Conservation (phyloP, 1,140 invertebrate species). For the Pectinophora gossypiella region DNA sequence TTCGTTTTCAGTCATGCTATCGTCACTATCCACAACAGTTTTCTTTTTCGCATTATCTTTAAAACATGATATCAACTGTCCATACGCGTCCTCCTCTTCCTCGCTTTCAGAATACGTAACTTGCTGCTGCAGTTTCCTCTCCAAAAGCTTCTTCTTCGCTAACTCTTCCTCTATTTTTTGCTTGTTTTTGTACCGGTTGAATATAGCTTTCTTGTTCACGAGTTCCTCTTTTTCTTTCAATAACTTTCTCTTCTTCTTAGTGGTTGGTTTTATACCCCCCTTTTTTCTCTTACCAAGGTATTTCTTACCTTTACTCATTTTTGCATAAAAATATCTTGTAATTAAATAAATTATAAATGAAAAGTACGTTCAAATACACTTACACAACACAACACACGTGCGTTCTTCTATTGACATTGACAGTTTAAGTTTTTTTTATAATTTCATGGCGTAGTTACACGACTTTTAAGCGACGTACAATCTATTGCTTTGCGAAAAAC, state of each 20-base stretch:
- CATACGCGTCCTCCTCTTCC: constrained; percentile 74
- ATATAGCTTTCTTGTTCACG: constrained; percentile 61
- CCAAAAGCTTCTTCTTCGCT: constrained; percentile 50
- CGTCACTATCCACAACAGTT: constrained; percentile 38
- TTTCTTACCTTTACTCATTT: constrained; percentile 48
- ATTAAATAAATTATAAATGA: too few species aligned
- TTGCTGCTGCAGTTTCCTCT: constrained; percentile 41
- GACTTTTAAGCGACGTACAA: too few species aligned
- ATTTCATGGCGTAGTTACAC: too few species aligned
- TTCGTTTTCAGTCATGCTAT: constrained; percentile 13
- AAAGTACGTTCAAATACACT: too few species aligned
- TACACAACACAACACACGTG: too few species aligned
- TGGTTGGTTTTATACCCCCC: constrained; percentile 23
- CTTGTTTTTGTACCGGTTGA: constrained; percentile 71
- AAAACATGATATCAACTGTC: constrained; percentile 77
- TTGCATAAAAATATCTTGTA: background rate
- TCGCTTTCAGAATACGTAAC: constrained; percentile 61
- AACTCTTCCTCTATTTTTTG: constrained; percentile 63
- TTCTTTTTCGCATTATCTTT: constrained; percentile 26
- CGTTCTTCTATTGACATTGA: too few species aligned
- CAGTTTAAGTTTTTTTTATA: too few species aligned
- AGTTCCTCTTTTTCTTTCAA: constrained; percentile 28
- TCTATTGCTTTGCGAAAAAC: too few species aligned
- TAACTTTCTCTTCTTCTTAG: constrained; percentile 42
- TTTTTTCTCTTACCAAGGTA: constrained; percentile 35